A percentile compares a stretch with the other conserved stretches of the same genome.
These are phyloP conservation scores for Parasteatoda tepidariorum DNA, from an alignment of 1,140 invertebrate species.

Conservation along the genomic window DNA sequence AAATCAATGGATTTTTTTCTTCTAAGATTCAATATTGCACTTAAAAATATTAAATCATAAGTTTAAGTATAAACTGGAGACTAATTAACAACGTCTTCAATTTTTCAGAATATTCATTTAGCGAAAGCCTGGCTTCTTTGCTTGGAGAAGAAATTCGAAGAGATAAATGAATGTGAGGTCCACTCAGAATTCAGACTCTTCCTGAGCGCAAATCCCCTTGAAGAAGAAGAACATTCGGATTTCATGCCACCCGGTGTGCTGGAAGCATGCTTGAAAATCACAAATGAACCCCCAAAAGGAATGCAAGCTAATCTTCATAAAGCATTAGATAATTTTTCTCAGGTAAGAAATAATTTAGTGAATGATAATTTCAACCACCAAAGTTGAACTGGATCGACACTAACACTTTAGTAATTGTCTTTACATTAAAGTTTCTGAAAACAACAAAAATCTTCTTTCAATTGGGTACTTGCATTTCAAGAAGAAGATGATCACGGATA, in stretches of 20 bases:
- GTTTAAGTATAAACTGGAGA: too few relatives aligned
- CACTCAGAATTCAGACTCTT: slow-evolving; percentile 88
- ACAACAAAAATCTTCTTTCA: too few relatives aligned
- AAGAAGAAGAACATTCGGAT: slow-evolving; percentile 74
- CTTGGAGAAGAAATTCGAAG: slow-evolving; percentile 92
- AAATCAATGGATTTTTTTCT: too few relatives aligned
- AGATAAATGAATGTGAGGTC: slow-evolving; percentile 77
- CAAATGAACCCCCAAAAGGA: slow-evolving; percentile 95
- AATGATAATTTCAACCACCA: too few relatives aligned
- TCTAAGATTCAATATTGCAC: too few relatives aligned
- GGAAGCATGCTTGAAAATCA: slow-evolving; percentile 96
- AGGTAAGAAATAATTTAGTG: slow-evolving; percentile 64
- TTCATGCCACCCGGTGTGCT: slow-evolving; percentile 80
- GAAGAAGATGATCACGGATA: too few relatives aligned
- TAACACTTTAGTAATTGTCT: too few relatives aligned
- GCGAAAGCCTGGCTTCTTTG: slow-evolving; percentile 92
- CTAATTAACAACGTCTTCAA: too few relatives aligned
- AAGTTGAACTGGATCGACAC: too few relatives aligned
- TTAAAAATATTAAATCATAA: too few relatives aligned
- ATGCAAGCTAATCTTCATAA: slow-evolving; percentile 98
- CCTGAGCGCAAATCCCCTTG: slow-evolving; percentile 91
- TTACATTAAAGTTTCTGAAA: too few relatives aligned
- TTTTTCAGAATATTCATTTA: slow-evolving; percentile 89
- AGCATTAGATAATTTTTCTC: slow-evolving; percentile 92
- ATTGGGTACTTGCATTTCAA: too few relatives aligned